Evolutionary conservation across 2,797 vertebrate genomes (phyloP), one percentile per base, ranked within the genome.

Genomic region (Protonibea diacanthus): DNA sequence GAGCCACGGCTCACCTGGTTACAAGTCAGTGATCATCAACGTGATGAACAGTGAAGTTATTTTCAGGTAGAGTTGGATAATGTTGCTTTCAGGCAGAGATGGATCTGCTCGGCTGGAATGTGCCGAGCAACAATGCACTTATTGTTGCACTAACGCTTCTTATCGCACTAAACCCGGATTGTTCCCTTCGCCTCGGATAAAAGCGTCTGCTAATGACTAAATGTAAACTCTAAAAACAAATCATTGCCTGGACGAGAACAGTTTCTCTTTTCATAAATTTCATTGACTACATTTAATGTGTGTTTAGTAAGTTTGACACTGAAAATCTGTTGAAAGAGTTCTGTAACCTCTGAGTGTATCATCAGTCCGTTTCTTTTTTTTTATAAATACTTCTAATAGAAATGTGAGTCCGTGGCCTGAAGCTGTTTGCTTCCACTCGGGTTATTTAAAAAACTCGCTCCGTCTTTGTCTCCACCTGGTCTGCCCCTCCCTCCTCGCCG

Each of bases 381-480:
- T 23, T 42, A 6, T 23, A 7, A 25, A 68, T 15, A 15, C 33
- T 27, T 12, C 66, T 23, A 9, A 38, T 17, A 23, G 20, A 61
- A 52, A 27, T 18, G 12, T 27, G 20, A 74, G 8, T 61, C 57
- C 1, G 1, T 13, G 12, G 23, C 15, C 21, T 55, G 15, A 33
- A 23, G 27, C 20, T 20, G 1, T 11, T 21, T 47, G 5, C 25
- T 53, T 74, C 5, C 33, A 15, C n/a, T 29, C 42, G 2, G 2
- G n/a, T 63, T 55, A 45, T 67, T 55, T 38, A 29, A 56, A 56
- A 51, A 0, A 40, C 44, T 47, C 1, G 15, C 6, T 47, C 42
- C 0, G 8, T 69, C 65, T 76, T 7, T 3, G 52, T 48, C 48
- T 80, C 62, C 64, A 63, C 65, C 66, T 60, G 80, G 3, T 25